phyloP scores from a whole-genome alignment of 2,113 vertebrate genomes.

The Glareola pratincola region DNA sequence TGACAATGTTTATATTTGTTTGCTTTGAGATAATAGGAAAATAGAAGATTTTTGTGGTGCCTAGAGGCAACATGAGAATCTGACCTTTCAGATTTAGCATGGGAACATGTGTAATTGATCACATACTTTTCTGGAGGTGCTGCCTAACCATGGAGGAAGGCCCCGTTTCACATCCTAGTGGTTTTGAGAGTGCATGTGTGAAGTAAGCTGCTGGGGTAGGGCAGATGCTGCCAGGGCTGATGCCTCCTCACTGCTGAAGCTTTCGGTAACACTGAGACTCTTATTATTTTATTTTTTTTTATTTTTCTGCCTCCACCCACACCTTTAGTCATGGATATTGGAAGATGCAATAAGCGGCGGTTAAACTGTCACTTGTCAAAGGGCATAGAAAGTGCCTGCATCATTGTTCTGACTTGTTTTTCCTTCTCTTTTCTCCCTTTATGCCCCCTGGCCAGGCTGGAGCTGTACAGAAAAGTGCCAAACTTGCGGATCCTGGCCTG shows the following conservation, averaged over 20 bases:
- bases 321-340: background rate
- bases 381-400: background rate
- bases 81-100: background rate
- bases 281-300: background rate
- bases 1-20: background rate
- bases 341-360: background rate
- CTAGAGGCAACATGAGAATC: background rate
- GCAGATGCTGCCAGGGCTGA: background rate
- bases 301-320: background rate
- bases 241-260: background rate
- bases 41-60: background rate
- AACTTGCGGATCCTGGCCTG: constrained; percentile 83
- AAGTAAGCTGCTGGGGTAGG: background rate
- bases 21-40: background rate
- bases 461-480: constrained; percentile 83
- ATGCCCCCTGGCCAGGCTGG: constrained; percentile 58
- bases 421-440: background rate
- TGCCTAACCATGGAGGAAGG: background rate
- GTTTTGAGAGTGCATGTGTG: background rate
- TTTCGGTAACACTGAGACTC: background rate
- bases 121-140: background rate
- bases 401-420: background rate
- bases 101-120: background rate
- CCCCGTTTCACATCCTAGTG: background rate
- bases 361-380: background rate